These are phyloP conservation scores for Maniola hyperantus DNA, from an alignment of 2,888 invertebrate genomes.

Conservation along the genomic window DNA sequence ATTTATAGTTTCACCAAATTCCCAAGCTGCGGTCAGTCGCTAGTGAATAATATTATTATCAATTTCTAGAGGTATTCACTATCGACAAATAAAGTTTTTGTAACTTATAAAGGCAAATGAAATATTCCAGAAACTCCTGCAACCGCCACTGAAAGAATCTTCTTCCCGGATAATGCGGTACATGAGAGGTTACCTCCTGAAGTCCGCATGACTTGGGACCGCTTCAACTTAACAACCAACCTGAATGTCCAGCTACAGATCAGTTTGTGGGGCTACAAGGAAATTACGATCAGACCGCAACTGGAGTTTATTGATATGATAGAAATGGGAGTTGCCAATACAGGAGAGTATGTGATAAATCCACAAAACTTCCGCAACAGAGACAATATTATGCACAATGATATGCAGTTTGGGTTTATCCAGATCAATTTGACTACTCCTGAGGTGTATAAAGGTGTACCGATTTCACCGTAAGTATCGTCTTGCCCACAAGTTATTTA, in stretches of 20 bases:
- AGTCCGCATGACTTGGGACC: constrained; percentile 92
- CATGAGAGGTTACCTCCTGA: constrained; percentile 88
- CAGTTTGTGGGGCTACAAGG: constrained; percentile 95
- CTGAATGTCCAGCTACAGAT: constrained; percentile 89
- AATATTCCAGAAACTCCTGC: constrained; percentile 90
- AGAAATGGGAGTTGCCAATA: constrained; percentile 85
- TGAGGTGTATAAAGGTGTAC: constrained; percentile 83
- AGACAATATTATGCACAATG: constrained; percentile 86
- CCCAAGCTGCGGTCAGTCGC: too few species aligned
- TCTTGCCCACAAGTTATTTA: not conserved
- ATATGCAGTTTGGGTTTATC: constrained; percentile 93
- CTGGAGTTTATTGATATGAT: constrained; percentile 90
- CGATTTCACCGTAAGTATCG: constrained; percentile 88
- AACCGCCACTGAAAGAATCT: constrained; percentile 92
- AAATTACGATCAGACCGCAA: constrained; percentile 90
- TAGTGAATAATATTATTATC: not conserved
- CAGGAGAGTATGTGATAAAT: constrained; percentile 87
- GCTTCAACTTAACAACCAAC: constrained; percentile 92
- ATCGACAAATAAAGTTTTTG: not conserved
- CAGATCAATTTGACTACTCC: constrained; percentile 94
- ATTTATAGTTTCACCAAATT: too few species aligned
- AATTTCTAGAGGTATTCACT: not conserved
- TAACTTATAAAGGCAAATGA: not conserved
- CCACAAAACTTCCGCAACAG: constrained; percentile 88
- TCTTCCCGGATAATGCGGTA: constrained; percentile 88